phyloP scores from a whole-genome alignment of 2,113 vertebrate genomes.

The Anarhynchus alexandrinus region DNA sequence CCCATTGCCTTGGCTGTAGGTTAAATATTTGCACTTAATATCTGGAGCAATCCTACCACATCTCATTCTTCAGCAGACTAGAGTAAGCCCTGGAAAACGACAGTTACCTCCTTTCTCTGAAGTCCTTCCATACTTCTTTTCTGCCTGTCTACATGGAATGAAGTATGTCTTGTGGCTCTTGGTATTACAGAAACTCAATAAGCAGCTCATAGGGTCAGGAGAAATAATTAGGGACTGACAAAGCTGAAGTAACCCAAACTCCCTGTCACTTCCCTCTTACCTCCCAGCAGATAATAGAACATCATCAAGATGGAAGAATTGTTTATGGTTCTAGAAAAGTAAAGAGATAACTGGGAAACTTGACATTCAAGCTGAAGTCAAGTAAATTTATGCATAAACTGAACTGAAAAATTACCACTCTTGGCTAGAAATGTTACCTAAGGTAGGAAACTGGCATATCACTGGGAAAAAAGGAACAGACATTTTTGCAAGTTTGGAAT shows the following conservation, averaged over 20 bases:
- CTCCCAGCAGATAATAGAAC: background rate
- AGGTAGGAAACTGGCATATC: background rate
- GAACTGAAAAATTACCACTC: background rate
- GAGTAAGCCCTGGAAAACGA: background rate
- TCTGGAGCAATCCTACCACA: background rate
- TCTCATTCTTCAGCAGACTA: background rate
- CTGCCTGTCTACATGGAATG: background rate
- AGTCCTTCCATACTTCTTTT: background rate
- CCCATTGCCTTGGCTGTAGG: background rate
- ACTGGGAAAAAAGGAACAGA: background rate
- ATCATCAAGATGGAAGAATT: background rate
- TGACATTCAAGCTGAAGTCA: background rate
- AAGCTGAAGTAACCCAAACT: background rate
- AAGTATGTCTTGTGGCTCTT: background rate
- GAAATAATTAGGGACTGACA: background rate
- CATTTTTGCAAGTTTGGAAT: background rate
- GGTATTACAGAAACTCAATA: background rate
- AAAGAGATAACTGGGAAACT: background rate
- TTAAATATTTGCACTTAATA: background rate
- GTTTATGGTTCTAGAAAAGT: background rate
- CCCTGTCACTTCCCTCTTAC: background rate
- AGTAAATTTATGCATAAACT: background rate
- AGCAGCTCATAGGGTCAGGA: background rate
- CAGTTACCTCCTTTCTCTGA: background rate
- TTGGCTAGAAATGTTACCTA: background rate